Conservation (phyloP, 2,888 invertebrate genomes). For the Caenorhabditis angaria region DNA sequence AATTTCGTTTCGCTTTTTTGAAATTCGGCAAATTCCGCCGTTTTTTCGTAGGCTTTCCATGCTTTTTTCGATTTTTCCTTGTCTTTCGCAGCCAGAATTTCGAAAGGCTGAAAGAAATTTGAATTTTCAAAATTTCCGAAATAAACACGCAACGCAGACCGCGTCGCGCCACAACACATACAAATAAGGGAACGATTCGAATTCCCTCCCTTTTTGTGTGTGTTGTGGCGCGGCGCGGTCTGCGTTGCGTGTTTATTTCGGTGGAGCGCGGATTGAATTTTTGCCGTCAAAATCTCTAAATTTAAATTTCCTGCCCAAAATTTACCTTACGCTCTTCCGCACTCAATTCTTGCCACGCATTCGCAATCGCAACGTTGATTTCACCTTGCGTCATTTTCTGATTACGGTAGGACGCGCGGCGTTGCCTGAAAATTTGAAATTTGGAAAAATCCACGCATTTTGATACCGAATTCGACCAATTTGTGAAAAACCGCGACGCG, state of each 20-base stretch:
- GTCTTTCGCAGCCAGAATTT: neutral
- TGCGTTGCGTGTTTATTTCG: slow-evolving; percentile 11
- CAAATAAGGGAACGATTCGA: no score
- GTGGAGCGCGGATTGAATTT: slow-evolving; percentile 15
- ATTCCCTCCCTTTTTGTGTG: no score
- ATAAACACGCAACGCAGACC: no score
- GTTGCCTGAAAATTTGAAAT: slow-evolving; percentile 7
- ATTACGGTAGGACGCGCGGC: slow-evolving; percentile 15
- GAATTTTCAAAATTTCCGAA: no score
- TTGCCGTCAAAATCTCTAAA: slow-evolving; percentile 22
- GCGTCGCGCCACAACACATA: no score
- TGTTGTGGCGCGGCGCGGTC: no score
- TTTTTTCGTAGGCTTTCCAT: neutral
- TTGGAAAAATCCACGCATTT: neutral
- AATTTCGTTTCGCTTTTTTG: neutral
- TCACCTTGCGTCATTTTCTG: slow-evolving; percentile 18
- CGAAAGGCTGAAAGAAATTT: neutral
- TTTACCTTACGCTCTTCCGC: slow-evolving; percentile 15
- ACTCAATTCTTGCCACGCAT: slow-evolving; percentile 32
- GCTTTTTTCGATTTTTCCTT: neutral
- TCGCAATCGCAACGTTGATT: slow-evolving; percentile 29
- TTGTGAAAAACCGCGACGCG: no score
- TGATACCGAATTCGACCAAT: no score
- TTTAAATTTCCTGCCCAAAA: no score
- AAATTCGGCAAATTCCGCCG: neutral